Evolutionary conservation across 2,888 invertebrate species (phyloP).

Genomic region (Lissocephala sabroskyi): DNA sequence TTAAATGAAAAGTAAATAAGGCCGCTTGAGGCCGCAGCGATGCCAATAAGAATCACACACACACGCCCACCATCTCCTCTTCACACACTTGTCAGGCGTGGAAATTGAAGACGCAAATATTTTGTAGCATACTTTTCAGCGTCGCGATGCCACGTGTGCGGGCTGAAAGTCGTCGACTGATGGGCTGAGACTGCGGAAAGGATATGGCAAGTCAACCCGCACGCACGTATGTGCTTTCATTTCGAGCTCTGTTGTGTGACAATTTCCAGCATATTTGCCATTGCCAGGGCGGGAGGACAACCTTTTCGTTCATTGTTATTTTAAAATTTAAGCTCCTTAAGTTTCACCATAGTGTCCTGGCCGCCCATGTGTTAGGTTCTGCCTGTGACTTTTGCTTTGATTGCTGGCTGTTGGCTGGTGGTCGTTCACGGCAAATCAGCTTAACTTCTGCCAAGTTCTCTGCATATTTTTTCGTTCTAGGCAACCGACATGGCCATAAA

Average conservation of each 20-base stretch:
- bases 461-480: constrained; percentile 26
- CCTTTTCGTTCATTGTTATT: constrained; percentile 10
- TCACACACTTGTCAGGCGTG: constrained; percentile 7
- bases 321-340: constrained; percentile 52
- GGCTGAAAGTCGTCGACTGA: constrained; percentile 19
- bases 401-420: too few species aligned
- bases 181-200: constrained; percentile 3
- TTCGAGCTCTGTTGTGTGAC: background rate
- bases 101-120: constrained; percentile 46
- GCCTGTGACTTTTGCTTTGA: background rate
- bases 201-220: constrained; percentile 2
- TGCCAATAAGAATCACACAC: constrained; percentile 15
- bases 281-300: background rate
- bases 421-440: constrained; percentile 47
- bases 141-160: constrained; percentile 29
- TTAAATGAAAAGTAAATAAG: constrained; percentile 53
- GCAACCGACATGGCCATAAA: constrained; percentile 15
- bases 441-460: constrained; percentile 45
- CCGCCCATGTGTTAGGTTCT: constrained; percentile 3
- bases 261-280: background rate
- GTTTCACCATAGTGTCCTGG: constrained; percentile 27
- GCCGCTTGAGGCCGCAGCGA: background rate
- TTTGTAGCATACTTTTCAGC: constrained; percentile 18
- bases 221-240: background rate
- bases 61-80: constrained; percentile 3